A percentile compares a stretch with the other conserved stretches of the same genome.
Conservation (phyloP, 2,113 vertebrate genomes). For the Heterotis niloticus region DNA sequence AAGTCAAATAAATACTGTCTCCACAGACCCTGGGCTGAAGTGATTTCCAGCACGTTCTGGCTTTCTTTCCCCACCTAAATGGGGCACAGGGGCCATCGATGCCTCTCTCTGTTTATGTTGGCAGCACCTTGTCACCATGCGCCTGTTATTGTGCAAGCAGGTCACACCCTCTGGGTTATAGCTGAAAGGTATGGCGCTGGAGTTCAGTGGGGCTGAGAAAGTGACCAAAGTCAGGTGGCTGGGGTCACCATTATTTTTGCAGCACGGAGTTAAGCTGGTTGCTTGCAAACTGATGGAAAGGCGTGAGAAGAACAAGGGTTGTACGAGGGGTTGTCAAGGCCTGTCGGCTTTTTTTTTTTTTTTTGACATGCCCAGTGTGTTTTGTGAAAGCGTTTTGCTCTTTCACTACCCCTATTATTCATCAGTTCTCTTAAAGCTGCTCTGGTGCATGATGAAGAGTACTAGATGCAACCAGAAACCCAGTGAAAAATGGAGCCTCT, state of each 20-base stretch:
- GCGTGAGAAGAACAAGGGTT: slow-evolving; percentile 34
- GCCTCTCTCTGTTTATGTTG: not conserved
- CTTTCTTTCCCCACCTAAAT: not conserved
- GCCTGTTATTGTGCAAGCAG: not conserved
- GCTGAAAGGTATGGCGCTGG: too few species aligned
- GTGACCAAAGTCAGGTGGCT: not conserved
- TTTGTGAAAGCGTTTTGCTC: slow-evolving; percentile 21
- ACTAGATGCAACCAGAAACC: not conserved
- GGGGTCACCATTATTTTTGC: not conserved
- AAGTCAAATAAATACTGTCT: slow-evolving; percentile 14
- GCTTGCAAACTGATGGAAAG: slow-evolving; percentile 43
- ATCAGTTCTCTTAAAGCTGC: slow-evolving; percentile 28
- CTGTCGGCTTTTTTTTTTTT: slow-evolving; percentile 47
- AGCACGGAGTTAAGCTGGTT: slow-evolving; percentile 39
- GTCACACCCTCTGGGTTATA: not conserved
- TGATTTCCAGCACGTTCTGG: not conserved
- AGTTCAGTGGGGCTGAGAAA: not conserved
- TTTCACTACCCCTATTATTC: not conserved
- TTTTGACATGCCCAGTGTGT: slow-evolving; percentile 41
- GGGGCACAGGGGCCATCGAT: not conserved
- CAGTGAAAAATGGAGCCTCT: not conserved
- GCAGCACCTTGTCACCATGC: not conserved
- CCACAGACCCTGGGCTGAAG: not conserved
- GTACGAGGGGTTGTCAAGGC: slow-evolving; percentile 34
- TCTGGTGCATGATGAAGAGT: slow-evolving; percentile 8